Percentiles rank a stretch among this genome's conserved stretches.
phyloP scores from a whole-genome alignment of 2,888 invertebrate species.

The Drosophila pseudotakahashii region DNA sequence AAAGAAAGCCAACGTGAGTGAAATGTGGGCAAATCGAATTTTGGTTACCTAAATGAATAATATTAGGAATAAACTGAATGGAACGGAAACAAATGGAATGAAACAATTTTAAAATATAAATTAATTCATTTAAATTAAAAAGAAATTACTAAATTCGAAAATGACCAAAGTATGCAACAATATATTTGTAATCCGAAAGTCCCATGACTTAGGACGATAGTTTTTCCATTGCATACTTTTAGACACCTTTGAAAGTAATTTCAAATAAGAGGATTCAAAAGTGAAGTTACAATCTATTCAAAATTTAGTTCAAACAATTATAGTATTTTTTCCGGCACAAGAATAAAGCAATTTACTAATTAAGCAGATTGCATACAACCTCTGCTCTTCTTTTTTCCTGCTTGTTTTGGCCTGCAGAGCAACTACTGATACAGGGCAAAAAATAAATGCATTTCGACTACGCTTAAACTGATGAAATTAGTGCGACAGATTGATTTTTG shows the following conservation, averaged over 20 bases:
- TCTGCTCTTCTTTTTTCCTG: too few relatives aligned
- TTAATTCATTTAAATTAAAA: too few relatives aligned
- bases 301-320: too few relatives aligned
- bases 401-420: background rate
- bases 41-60: background rate
- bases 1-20: background rate
- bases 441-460: conserved; percentile 21
- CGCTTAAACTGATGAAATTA: conserved; percentile 40
- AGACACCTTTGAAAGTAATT: too few relatives aligned
- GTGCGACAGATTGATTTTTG: conserved; percentile 38
- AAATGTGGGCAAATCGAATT: background rate
- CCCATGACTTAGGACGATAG: too few relatives aligned
- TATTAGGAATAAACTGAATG: background rate
- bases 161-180: too few relatives aligned
- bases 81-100: background rate
- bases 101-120: background rate
- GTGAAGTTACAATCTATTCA: too few relatives aligned
- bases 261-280: too few relatives aligned
- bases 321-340: background rate
- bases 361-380: background rate
- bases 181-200: too few relatives aligned
- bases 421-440: background rate
- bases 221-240: too few relatives aligned
- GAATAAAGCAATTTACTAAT: conserved; percentile 3
- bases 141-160: too few relatives aligned